phyloP scores from a whole-genome alignment of 2,797 vertebrate genomes.

The Semotilus atromaculatus region DNA sequence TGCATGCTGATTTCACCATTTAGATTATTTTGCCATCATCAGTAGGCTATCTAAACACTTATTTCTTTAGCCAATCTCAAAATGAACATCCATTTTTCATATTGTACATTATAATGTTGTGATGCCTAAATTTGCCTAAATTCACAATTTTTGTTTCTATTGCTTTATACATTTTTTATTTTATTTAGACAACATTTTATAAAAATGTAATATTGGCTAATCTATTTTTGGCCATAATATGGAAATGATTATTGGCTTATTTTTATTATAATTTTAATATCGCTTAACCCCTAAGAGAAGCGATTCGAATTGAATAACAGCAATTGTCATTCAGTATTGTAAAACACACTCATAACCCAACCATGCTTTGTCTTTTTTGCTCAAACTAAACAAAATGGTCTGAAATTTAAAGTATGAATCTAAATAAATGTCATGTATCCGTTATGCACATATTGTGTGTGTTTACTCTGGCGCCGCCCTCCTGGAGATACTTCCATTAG shows the following conservation, averaged over 20 bases:
- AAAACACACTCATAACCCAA: neutral
- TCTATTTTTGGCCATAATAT: neutral
- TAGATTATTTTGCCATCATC: neutral
- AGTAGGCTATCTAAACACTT: neutral
- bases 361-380: neutral
- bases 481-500: slow-evolving; percentile 69
- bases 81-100: neutral
- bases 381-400: neutral
- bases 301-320: neutral
- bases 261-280: neutral
- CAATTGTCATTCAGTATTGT: neutral
- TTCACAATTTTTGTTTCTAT: neutral
- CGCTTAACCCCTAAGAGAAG: neutral
- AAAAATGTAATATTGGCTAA: neutral
- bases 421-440: neutral
- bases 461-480: slow-evolving; percentile 36
- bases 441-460: neutral
- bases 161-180: neutral
- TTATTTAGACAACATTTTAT: neutral
- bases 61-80: neutral
- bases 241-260: neutral
- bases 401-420: neutral
- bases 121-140: neutral
- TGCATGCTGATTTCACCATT: neutral
- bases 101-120: neutral